Base-by-base conservation (phyloP, 2,888 invertebrate species). In the Acleris laterana region DNA sequence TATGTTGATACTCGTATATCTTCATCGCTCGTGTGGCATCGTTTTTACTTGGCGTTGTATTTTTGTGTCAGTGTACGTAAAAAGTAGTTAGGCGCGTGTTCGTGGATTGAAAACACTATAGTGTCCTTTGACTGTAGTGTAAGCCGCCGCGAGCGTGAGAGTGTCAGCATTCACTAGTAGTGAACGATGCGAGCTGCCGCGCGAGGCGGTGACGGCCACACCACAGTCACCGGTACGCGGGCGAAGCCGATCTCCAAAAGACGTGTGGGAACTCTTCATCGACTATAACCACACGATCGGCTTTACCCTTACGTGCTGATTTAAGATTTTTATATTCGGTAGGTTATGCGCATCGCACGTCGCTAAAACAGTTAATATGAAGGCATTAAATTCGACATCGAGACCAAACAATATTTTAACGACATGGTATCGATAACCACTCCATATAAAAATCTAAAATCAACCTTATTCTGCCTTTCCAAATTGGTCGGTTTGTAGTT, bases 121-220 rank as follows among this genome's bases (percentile, higher is more conserved):
- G 59, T 60, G 38, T n/a, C 53, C 53, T 25, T 60, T 53, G 53
- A 64, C 53, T 59, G 49, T 53, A 49, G 38, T 22, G 62, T 13
- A 48, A 59, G 61, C 58, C 65, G 22, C 53, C 46, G 61, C 49
- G 51, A 52, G 67, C 63, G 61, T 49, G 55, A 56, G 61, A 38
- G 67, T 69, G 63, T 63, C 44, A 49, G 59, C 60, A 65, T 56
- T 65, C 65, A 56, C 49, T 61, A 61, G 50, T 61, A 65, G 55
- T 63, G 63, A 52, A 52, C 25, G 44, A 58, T 38, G 57, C 49
- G 62, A 67, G 64, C 49, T 68, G 68, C 57, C 55, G 62, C 63
- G 62, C 25, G 55, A 61, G 53, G 58, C 52, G 56, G 49, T 56
- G 44, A 58, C 62, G 68, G 68, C 64, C 68, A 53, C 42, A 58